These are phyloP conservation scores for Listronotus bonariensis DNA, from an alignment of 1,140 invertebrate genomes.

Conservation along the genomic window DNA sequence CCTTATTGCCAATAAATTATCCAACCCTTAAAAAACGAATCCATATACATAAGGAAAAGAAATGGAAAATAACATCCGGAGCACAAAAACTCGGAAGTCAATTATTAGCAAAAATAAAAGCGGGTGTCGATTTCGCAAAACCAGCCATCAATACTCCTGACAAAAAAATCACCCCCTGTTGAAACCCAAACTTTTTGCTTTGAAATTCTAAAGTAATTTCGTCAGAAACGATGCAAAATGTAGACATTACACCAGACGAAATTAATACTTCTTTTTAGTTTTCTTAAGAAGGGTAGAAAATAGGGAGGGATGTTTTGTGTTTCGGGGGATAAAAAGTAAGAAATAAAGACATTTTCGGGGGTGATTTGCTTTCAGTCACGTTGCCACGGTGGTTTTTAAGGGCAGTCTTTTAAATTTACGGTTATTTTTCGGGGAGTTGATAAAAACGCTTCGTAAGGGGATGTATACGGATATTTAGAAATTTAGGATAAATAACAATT, in stretches of 20 bases:
- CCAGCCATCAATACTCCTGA: slow-evolving; percentile 9
- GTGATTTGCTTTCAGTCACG: slow-evolving; percentile 19
- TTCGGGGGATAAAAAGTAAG: slow-evolving; percentile 26
- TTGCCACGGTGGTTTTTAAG: slow-evolving; percentile 7
- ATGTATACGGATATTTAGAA: slow-evolving; percentile 15
- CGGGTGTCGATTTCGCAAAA: slow-evolving; percentile 22
- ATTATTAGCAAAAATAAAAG: slow-evolving; percentile 25
- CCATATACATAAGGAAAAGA: too few relatives aligned
- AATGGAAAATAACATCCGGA: neutral
- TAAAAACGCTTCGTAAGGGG: neutral
- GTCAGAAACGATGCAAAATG: slow-evolving; percentile 16
- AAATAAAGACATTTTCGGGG: slow-evolving; percentile 23
- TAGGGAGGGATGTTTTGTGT: slow-evolving; percentile 28
- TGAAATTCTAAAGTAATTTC: slow-evolving; percentile 12
- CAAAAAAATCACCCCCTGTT: slow-evolving; percentile 11
- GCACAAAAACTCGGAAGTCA: slow-evolving; percentile 10
- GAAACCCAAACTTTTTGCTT: slow-evolving; percentile 14
- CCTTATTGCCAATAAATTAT: too few relatives aligned
- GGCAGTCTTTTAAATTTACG: slow-evolving; percentile 19
- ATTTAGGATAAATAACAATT: too few relatives aligned
- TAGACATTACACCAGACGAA: slow-evolving; percentile 25
- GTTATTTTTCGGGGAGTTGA: slow-evolving; percentile 13
- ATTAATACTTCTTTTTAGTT: slow-evolving; percentile 32
- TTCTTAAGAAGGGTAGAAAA: slow-evolving; percentile 24
- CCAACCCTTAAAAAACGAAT: too few relatives aligned